Base-by-base conservation (phyloP, 2,888 invertebrate genomes). In the Agonum fuliginosum region DNA sequence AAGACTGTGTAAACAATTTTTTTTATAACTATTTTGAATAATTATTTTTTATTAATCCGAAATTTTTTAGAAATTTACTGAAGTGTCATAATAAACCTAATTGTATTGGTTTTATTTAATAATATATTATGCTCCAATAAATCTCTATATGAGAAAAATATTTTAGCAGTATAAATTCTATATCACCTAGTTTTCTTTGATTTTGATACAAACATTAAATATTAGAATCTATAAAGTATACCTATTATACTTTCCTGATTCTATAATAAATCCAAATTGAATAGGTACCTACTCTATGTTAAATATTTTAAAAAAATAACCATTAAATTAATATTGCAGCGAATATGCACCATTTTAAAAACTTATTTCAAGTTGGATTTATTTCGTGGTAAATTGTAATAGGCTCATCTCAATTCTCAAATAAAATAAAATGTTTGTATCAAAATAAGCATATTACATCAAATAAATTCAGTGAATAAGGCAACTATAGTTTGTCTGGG, bases 121-220 rank as follows among this genome's bases (percentile, higher is more conserved):
- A 62, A 22, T 67, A 65, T 67, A n/a, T n/a, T n/a, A 37, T 41
- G 12, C 43, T 14, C 17, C 70, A 46, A 70, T 70, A 70, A 70
- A 70, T 70, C 6, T 70, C 27, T 70, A 70, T 62, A 20, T 46
- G 43, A 41, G 67, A 70, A 46, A 70, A 46, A 70, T 27, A 27
- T 46, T 27, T 12, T 46, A 70, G 70, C 70, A 70, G 70, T 70
- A 70, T 70, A 70, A 70, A 70, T 46, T 46, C 43, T 70, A 70
- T 70, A 70, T 46, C 70, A 70, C 46, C 70, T 48, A 70, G 46
- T 46, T 27, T 20, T 37, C 5, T 62, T 22, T 41, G 46, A 14
- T 70, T 70, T 70, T 70, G 70, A 70, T 70, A 70, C 70, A 70
- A 70, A 27, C 70, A 70, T 70, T 70, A 27, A 70, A 70, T 70